Evolutionary conservation across 2,113 vertebrate genomes (phyloP).

Genomic region (Eupsittula cactorum): DNA sequence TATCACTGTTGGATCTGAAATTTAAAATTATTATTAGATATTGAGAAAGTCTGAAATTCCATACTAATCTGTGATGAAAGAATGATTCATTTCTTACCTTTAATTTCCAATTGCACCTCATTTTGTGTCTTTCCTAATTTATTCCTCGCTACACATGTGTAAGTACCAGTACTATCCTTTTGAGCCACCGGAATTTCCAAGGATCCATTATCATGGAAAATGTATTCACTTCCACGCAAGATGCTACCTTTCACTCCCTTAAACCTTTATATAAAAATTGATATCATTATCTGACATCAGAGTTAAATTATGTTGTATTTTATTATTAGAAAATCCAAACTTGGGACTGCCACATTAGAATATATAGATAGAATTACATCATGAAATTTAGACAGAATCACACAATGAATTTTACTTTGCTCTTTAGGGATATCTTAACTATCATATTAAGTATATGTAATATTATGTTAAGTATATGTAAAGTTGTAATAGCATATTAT

Average conservation of each 20-base stretch:
- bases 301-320: background rate
- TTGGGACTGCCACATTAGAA: background rate
- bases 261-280: slow-evolving; percentile 82
- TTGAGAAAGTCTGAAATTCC: slow-evolving; percentile 9
- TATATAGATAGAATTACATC: background rate
- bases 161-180: slow-evolving; percentile 82
- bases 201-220: slow-evolving; percentile 90
- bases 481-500: fast-evolving
- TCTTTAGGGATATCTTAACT: background rate
- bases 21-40: slow-evolving; percentile 56
- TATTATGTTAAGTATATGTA: background rate
- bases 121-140: slow-evolving; percentile 86
- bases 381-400: background rate
- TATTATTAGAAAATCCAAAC: background rate
- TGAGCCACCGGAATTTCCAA: slow-evolving; percentile 88
- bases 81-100: slow-evolving; percentile 80
- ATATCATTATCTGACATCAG: background rate
- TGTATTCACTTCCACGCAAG: slow-evolving; percentile 83
- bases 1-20: slow-evolving; percentile 92
- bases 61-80: background rate
- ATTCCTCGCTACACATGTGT: slow-evolving; percentile 91
- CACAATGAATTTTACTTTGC: background rate
- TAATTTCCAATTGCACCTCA: slow-evolving; percentile 89
- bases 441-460: background rate
- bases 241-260: slow-evolving; percentile 85